Evolutionary conservation across 37 sponge, comb jelly and placozoan species (phyloP).

Genomic region (Chondrilla cf. caribensis): DNA sequence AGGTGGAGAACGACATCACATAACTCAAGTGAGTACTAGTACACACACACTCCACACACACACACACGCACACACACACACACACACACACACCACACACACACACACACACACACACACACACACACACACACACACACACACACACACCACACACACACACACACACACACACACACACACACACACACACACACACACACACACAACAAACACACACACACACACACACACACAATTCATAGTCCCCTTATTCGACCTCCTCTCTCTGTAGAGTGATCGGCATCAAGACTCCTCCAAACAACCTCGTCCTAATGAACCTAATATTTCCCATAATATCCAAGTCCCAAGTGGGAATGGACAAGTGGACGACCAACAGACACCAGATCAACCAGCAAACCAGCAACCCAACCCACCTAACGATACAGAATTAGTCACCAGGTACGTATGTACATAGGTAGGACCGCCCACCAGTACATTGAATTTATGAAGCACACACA

Average conservation of each 20-base stretch:
- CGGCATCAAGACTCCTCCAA: neutral
- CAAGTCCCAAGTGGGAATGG: constrained; percentile 19
- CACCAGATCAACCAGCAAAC: neutral
- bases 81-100: too few relatives aligned
- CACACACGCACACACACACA: neutral
- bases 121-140: constrained; percentile 31
- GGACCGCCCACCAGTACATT: constrained; percentile 29
- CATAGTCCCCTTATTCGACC: neutral
- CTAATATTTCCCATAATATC: neutral
- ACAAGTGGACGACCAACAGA: constrained; percentile 4
- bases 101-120: constrained; percentile 18
- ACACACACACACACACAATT: neutral
- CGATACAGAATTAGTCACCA: constrained; percentile 5
- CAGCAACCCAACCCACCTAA: constrained; percentile 56
- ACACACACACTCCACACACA: too few relatives aligned
- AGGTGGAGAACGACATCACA: neutral
- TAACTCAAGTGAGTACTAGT: neutral
- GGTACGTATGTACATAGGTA: neutral
- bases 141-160: neutral
- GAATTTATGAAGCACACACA: too few relatives aligned
- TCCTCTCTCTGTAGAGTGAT: neutral
- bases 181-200: constrained; percentile 30
- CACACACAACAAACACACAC: neutral
- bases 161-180: constrained; percentile 22
- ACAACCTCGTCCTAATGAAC: neutral